Percentiles rank a stretch among this genome's conserved stretches.
Evolutionary conservation across 92 coral and sea anemone species (phyloP).

Genomic region (Muricea muricata): DNA sequence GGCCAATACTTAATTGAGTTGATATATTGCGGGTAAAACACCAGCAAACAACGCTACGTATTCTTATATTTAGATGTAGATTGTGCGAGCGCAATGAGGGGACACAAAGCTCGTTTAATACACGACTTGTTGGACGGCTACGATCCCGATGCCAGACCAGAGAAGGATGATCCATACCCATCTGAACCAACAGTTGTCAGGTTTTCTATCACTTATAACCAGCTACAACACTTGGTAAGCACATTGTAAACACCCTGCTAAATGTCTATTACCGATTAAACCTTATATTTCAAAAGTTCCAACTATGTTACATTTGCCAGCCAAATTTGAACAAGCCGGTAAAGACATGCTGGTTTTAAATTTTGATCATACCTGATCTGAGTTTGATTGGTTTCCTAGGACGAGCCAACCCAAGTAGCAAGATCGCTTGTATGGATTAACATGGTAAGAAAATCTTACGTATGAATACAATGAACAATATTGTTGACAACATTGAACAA

Average conservation of each 20-base stretch:
- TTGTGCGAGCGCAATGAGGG: not conserved
- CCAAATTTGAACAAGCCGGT: too few relatives aligned
- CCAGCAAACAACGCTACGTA: not conserved
- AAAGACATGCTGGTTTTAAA: conserved; percentile 32
- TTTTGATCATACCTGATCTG: too few relatives aligned
- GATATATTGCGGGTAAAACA: too few relatives aligned
- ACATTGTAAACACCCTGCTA: too few relatives aligned
- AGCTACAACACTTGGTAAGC: conserved; percentile 78
- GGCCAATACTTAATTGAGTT: too few relatives aligned
- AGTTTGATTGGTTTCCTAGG: too few relatives aligned
- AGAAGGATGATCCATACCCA: conserved; percentile 74
- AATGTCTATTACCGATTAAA: too few relatives aligned
- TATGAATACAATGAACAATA: too few relatives aligned
- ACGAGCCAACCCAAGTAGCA: conserved; percentile 74
- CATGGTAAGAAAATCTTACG: conserved; percentile 59
- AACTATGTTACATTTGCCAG: too few relatives aligned
- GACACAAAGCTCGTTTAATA: conserved; percentile 55
- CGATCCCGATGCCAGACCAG: conserved; percentile 80
- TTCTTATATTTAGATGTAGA: not conserved
- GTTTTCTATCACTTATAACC: conserved; percentile 79
- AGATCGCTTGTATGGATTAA: conserved; percentile 83
- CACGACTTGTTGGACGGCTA: conserved; percentile 69
- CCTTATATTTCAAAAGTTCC: too few relatives aligned
- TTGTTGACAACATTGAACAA: too few relatives aligned
- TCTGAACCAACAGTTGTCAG: conserved; percentile 60